Base-by-base conservation (phyloP, 1,140 invertebrate genomes). In the Brachionus koreanus region DNA sequence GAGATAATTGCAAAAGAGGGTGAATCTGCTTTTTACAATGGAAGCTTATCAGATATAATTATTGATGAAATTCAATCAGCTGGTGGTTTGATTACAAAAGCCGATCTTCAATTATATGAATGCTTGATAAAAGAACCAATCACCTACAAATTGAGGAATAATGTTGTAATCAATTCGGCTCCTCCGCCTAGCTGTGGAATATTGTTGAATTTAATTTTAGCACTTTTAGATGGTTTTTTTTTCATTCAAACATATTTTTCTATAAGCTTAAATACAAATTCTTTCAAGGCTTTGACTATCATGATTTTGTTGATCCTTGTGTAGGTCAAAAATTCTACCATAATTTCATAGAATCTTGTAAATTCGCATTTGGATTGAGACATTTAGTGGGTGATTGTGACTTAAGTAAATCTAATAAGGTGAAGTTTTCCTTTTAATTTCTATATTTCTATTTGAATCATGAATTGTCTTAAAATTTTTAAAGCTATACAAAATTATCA, bases 301-400 rank as follows among this genome's bases (percentile, higher is more conserved):
- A 5, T 33, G 35, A 69, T 13, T 67, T 82, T 49, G 67, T 10
- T 35, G 35, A 67, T 49, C 25, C 67, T 16, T 35, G 16, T 19
- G 39, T 83, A 29, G 83, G 63, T 57, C 23, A 72, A 39, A 57
- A 52, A 37, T 95, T 93, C 0, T 93, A 94, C 87, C 95, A 97
- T 86, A 91, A 94, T 83, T 93, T 97, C 39, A 90, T 93, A 12
- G 97, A 99, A 87, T 91, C 95, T 0, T 93, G 95, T 84, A 99
- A 99, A 87, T 95, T 94, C 87, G 94, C 93, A 0, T 98, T 93
- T 86, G 95, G 95, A 0, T 90, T 91, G 69, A 90, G 96, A 83
- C 93, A 92, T 5, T 90, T 92, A 85, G 86, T 99, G n/a, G 96
- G 93, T 0, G 97, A 99, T 89, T 90, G 87, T 43, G 86, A 84